Evolutionary conservation across 92 coral and sea anemone genomes (phyloP).

Genomic region (Paragorgia papillata): DNA sequence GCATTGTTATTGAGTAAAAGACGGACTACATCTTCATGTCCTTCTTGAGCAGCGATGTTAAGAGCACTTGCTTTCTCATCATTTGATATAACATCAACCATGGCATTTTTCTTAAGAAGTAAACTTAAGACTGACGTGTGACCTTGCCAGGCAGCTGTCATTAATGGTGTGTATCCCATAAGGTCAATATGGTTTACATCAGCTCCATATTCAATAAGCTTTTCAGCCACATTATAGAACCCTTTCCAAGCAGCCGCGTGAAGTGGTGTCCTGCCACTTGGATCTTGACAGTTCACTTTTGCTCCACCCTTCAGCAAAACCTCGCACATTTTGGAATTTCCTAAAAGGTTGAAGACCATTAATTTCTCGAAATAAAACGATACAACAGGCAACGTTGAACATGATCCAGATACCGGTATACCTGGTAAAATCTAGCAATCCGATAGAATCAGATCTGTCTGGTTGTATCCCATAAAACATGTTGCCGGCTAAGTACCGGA

Average conservation of each 20-base stretch:
- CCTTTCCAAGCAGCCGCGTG: slow-evolving; percentile 98
- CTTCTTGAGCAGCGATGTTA: slow-evolving; percentile 94
- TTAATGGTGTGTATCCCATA: slow-evolving; percentile 87
- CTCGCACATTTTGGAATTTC: slow-evolving; percentile 76
- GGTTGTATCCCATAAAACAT: too few relatives aligned
- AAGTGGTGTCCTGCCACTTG: slow-evolving; percentile 85
- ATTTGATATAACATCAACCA: slow-evolving; percentile 73
- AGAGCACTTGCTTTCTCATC: slow-evolving; percentile 89
- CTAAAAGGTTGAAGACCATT: not conserved
- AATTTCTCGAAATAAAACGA: not conserved
- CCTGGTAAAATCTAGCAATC: too few relatives aligned
- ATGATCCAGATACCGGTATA: too few relatives aligned
- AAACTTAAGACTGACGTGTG: slow-evolving; percentile 81
- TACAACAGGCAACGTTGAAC: too few relatives aligned
- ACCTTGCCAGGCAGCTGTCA: slow-evolving; percentile 99
- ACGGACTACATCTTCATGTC: slow-evolving; percentile 98
- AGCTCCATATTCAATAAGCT: slow-evolving; percentile 80
- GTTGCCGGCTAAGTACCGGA: too few relatives aligned
- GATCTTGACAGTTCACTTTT: slow-evolving; percentile 77
- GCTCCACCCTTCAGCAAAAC: slow-evolving; percentile 77
- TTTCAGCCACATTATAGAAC: slow-evolving; percentile 72
- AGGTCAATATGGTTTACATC: slow-evolving; percentile 73
- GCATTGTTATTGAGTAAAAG: slow-evolving; percentile 85
- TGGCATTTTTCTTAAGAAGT: slow-evolving; percentile 85
- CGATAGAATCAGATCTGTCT: too few relatives aligned